These are phyloP conservation scores for Ceratina calcarata DNA, from an alignment of 1,140 invertebrate genomes.

Conservation along the genomic window DNA sequence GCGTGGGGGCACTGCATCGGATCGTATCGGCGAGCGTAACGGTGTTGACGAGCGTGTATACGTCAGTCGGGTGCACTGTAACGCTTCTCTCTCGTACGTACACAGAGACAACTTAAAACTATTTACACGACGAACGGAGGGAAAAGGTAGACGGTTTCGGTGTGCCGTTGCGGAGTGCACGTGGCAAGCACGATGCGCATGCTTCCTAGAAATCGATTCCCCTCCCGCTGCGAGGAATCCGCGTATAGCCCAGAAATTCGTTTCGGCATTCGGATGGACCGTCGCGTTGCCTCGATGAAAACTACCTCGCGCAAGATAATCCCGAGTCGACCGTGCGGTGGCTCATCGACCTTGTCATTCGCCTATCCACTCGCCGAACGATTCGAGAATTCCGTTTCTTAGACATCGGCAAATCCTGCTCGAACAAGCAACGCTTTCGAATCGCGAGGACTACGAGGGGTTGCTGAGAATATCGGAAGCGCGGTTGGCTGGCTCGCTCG, in stretches of 20 bases:
- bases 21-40: neutral
- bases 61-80: neutral
- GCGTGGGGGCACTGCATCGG: no score
- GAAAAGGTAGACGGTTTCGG: constrained; percentile 1
- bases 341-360: no score
- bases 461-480: neutral
- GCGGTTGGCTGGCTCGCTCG: neutral
- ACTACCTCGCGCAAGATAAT: neutral
- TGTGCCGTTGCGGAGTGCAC: constrained; percentile 59
- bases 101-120: neutral
- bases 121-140: constrained; percentile 6
- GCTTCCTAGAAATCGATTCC: constrained; percentile 76
- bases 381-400: no score
- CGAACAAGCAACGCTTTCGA: no score
- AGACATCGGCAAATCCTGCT: no score
- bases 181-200: constrained; percentile 74
- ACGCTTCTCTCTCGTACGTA: neutral
- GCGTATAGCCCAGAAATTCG: constrained; percentile 60
- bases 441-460: no score
- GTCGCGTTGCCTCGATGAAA: neutral
- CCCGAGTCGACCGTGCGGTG: neutral
- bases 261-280: constrained; percentile 50
- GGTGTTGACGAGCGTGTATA: neutral
- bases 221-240: constrained; percentile 61
- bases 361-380: no score